Evolutionary conservation across 2,888 invertebrate genomes (phyloP).

Genomic region (Danaus chrysippus): DNA sequence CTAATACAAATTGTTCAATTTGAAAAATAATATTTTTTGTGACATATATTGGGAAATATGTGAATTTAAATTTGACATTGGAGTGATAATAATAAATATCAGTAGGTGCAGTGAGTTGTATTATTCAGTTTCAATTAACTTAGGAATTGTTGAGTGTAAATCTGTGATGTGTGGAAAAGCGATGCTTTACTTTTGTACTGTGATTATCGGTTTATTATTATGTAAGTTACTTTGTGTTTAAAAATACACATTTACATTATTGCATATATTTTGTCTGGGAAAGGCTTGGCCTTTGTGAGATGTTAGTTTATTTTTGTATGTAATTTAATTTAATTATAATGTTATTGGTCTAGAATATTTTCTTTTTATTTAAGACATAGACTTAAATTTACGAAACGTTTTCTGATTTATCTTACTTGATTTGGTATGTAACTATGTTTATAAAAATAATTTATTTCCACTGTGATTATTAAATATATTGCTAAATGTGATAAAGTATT

Average conservation of each 20-base stretch:
- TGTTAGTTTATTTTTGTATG: constrained; percentile 50
- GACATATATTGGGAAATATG: not conserved
- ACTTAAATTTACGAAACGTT: constrained; percentile 12
- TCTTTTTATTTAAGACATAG: constrained; percentile 24
- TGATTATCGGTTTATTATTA: constrained; percentile 64
- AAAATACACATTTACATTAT: constrained; percentile 40
- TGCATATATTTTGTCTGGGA: constrained; percentile 17
- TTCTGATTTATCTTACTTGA: constrained; percentile 40
- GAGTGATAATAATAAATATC: not conserved
- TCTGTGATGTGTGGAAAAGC: constrained; percentile 74
- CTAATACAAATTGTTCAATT: too few species aligned
- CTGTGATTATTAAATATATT: constrained; percentile 56
- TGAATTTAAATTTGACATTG: not conserved
- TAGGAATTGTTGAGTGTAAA: constrained; percentile 50
- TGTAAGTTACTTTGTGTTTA: constrained; percentile 62
- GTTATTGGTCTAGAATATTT: constrained; percentile 29
- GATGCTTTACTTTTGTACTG: constrained; percentile 77
- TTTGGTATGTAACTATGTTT: constrained; percentile 54
- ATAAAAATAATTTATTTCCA: constrained; percentile 66
- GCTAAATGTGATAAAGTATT: not conserved
- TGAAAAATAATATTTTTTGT: too few species aligned
- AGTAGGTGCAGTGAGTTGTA: constrained; percentile 12
- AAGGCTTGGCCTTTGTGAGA: constrained; percentile 58
- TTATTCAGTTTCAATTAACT: constrained; percentile 14
- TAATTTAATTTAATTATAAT: constrained; percentile 29